Conservation (phyloP, 2,888 invertebrate genomes). For the Notodonta dromedarius region DNA sequence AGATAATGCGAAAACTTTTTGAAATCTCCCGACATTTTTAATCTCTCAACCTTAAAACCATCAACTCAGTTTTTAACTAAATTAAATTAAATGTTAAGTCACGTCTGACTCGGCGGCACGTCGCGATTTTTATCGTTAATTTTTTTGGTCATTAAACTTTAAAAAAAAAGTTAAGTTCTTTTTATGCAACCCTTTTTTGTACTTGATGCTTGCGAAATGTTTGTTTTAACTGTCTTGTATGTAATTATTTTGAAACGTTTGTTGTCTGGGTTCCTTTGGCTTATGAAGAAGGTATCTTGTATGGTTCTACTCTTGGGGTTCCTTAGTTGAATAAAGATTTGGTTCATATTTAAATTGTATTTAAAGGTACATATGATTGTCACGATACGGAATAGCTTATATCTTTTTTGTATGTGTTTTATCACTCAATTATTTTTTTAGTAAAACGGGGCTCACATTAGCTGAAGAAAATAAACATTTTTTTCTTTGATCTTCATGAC, state of each 20-base stretch:
- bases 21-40: slow-evolving; percentile 30
- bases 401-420: too few relatives aligned
- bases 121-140: slow-evolving; percentile 40
- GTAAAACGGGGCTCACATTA: too few relatives aligned
- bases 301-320: too few relatives aligned
- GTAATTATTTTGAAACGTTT: slow-evolving; percentile 25
- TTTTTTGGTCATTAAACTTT: slow-evolving; percentile 27
- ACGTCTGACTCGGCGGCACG: slow-evolving; percentile 40
- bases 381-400: too few relatives aligned
- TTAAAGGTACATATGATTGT: too few relatives aligned
- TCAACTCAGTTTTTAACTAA: slow-evolving; percentile 21
- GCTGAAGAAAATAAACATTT: too few relatives aligned
- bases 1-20: slow-evolving; percentile 4
- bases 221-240: slow-evolving; percentile 16
- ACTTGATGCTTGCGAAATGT: slow-evolving; percentile 36
- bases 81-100: slow-evolving; percentile 20
- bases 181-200: slow-evolving; percentile 24
- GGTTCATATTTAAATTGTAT: too few relatives aligned
- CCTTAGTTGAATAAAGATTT: too few relatives aligned
- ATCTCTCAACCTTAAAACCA: slow-evolving; percentile 30
- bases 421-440: too few relatives aligned
- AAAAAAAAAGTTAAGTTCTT: slow-evolving; percentile 19
- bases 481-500: too few relatives aligned
- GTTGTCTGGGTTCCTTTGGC: slow-evolving; percentile 32
- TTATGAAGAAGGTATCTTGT: slow-evolving; percentile 12